Evolutionary conservation across 2,797 vertebrate genomes (phyloP), one percentile per base, ranked within the genome.

Genomic region (Gadopsis bispinosus): DNA sequence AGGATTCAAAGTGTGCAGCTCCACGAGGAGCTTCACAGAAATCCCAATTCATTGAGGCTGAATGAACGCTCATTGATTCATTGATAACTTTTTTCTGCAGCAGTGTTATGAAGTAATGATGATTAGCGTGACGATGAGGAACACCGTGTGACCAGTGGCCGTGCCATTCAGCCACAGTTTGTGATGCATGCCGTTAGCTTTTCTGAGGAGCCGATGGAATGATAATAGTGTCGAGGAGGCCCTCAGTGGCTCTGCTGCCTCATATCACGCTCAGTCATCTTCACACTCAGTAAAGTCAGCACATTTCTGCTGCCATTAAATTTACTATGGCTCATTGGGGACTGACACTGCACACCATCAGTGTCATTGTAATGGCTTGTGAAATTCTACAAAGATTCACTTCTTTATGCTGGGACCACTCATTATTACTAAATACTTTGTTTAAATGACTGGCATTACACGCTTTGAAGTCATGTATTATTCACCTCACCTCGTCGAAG

Each of bases 281-380:
- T 94, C 93, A 94, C 93, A 90, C 92, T 72, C 91, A 43, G 91
- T 94, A 91, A 92, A 93, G 91, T 93, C 93, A 92, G 93, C 93
- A 94, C 92, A 91, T 94, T 93, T 88, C 85, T 67, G 79, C 90
- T 83, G 79, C 89, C 88, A 87, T 94, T 92, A 92, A 89, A 90
- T 91, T 87, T 70, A 77, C 82, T 72, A 91, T 47, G 92, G 90
- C 91, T 94, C 93, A 92, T 94, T 90, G 88, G 83, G 89, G 88
- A 91, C 67, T 76, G 90, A 90, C 87, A 79, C 81, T 3, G 81
- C 77, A 63, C 84, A 17, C 85, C 83, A 87, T 88, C 91, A 84
- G 83, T 89, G 88, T 86, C 93, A 87, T 87, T 81, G 83, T 81
- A 77, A 85, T 80, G 85, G 83, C 73, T 77, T 71, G 83, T 84